phyloP scores from a whole-genome alignment of 2,797 vertebrate genomes.

The Esox lucius region DNA sequence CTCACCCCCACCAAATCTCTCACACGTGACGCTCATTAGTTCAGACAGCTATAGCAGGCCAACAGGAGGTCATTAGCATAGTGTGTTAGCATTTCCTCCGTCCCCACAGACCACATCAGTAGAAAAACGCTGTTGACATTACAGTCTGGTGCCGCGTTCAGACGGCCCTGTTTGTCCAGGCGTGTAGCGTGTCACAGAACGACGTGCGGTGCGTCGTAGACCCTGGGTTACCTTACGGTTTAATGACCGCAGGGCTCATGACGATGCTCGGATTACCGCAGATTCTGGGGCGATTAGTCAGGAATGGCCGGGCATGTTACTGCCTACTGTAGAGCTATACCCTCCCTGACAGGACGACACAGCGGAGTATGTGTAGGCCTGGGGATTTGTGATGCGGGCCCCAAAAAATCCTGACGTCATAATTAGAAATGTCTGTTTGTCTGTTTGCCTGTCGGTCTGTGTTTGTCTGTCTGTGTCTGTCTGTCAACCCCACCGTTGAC shows the following conservation, averaged over 20 bases:
- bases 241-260: constrained; percentile 39
- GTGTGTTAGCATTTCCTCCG: constrained; percentile 29
- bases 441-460: too few relatives aligned
- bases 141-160: constrained; percentile 29
- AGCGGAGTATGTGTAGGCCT: neutral
- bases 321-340: constrained; percentile 69
- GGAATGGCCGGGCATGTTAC: constrained; percentile 68
- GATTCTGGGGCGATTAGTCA: constrained; percentile 62
- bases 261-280: constrained; percentile 59
- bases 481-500: constrained; percentile 3
- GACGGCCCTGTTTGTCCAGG: constrained; percentile 34
- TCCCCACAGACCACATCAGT: constrained; percentile 27
- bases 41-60: constrained; percentile 13
- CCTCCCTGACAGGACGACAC: constrained; percentile 58
- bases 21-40: neutral
- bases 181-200: constrained; percentile 23
- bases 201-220: constrained; percentile 28
- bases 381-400: neutral
- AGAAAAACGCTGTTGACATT: constrained; percentile 28
- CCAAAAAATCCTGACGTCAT: constrained; percentile 11
- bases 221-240: constrained; percentile 49
- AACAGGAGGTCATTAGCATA: constrained; percentile 16
- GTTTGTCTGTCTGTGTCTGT: neutral
- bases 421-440: constrained; percentile 11
- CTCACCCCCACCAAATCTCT: neutral